Percentiles rank a stretch among this genome's conserved stretches.
These are phyloP conservation scores for Apodemus speciosus DNA, from an alignment of 2,113 vertebrate species.

Conservation along the genomic window DNA sequence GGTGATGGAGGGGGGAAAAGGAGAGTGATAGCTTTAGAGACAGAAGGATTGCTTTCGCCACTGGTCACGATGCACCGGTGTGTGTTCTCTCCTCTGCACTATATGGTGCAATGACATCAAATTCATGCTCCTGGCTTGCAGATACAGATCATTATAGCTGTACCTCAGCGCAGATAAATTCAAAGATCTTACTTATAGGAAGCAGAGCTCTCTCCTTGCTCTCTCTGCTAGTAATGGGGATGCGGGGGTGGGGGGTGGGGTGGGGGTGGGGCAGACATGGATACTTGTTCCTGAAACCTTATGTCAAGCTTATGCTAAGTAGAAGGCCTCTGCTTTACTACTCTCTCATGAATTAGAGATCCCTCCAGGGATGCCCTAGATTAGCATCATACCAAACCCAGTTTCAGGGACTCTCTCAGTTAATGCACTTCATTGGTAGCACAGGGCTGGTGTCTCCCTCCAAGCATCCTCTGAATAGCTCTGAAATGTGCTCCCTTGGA, in stretches of 20 bases:
- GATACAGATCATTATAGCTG: slow-evolving; percentile 77
- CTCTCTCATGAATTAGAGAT: slow-evolving; percentile 48
- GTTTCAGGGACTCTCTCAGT: slow-evolving; percentile 36
- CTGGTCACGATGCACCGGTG: slow-evolving; percentile 70
- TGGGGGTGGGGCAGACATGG: neutral
- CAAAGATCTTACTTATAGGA: slow-evolving; percentile 64
- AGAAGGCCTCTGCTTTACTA: slow-evolving; percentile 21
- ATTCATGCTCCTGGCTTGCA: slow-evolving; percentile 80
- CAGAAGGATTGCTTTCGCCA: slow-evolving; percentile 65
- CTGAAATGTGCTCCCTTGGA: slow-evolving; percentile 62
- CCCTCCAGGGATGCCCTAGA: slow-evolving; percentile 16
- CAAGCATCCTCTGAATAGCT: slow-evolving; percentile 34
- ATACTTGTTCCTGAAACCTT: slow-evolving; percentile 52
- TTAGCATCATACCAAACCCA: slow-evolving; percentile 7
- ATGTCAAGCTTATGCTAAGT: slow-evolving; percentile 24
- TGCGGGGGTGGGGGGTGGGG: accelerated
- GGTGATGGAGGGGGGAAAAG: slow-evolving; percentile 75
- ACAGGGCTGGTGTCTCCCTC: slow-evolving; percentile 44
- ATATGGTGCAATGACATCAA: slow-evolving; percentile 78
- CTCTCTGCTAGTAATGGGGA: slow-evolving; percentile 31
- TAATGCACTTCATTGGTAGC: slow-evolving; percentile 33
- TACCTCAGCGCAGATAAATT: slow-evolving; percentile 70
- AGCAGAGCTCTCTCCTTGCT: slow-evolving; percentile 71
- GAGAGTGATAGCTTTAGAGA: slow-evolving; percentile 73
- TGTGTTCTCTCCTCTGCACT: slow-evolving; percentile 73